Percentiles rank a stretch among this genome's conserved stretches.
phyloP scores from a whole-genome alignment of 2,113 vertebrate genomes.

The Megaceryle maxima region DNA sequence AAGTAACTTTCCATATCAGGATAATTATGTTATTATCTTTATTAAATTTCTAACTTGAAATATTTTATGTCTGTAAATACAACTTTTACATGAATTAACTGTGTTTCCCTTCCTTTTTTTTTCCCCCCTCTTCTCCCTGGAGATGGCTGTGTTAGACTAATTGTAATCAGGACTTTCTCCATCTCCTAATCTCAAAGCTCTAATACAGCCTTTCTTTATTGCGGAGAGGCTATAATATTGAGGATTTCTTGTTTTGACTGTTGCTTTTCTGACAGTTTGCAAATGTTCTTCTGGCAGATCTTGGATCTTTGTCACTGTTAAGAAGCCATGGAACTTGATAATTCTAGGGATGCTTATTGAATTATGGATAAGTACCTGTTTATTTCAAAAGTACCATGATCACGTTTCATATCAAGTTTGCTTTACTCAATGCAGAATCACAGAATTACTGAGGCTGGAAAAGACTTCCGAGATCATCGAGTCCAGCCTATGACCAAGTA shows the following conservation, averaged over 20 bases:
- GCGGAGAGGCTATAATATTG: not conserved
- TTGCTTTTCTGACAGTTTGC: not conserved
- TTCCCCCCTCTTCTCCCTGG: rapidly evolving
- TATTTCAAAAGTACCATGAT: not conserved
- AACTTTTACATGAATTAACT: not conserved
- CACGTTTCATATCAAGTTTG: not conserved
- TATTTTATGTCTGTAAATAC: not conserved
- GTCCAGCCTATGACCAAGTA: not conserved
- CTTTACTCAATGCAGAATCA: not conserved
- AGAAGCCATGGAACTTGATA: not conserved
- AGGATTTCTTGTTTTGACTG: not conserved
- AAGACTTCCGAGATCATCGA: no score
- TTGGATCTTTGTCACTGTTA: not conserved
- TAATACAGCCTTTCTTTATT: not conserved
- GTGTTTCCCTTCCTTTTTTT: not conserved
- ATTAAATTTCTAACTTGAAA: not conserved
- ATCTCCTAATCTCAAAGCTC: not conserved
- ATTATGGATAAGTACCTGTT: not conserved
- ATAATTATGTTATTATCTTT: not conserved
- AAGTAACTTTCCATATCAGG: not conserved
- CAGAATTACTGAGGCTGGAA: no score
- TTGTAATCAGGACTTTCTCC: not conserved
- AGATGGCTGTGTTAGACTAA: not conserved
- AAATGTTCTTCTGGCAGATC: not conserved
- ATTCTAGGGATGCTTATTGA: not conserved